These are phyloP conservation scores for Ochotona curzoniae DNA, from an alignment of 2,113 vertebrate species.

Conservation along the genomic window DNA sequence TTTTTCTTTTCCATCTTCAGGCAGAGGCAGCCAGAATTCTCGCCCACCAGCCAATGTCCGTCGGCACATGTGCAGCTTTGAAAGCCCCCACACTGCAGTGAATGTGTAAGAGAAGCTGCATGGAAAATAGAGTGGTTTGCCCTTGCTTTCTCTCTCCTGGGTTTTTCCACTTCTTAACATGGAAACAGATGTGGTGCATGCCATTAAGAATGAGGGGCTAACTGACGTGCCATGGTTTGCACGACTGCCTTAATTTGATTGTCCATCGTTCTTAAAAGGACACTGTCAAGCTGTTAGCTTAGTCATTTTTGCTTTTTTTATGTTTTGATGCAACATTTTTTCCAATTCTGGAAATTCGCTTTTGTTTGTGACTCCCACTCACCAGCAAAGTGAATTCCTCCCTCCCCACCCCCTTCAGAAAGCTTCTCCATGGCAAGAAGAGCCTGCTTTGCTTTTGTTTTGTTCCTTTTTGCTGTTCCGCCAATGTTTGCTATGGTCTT, in stretches of 20 bases:
- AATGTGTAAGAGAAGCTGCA: slow-evolving; percentile 92
- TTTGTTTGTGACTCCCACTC: slow-evolving; percentile 83
- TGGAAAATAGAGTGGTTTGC: slow-evolving; percentile 87
- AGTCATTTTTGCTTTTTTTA: slow-evolving; percentile 65
- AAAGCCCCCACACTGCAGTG: slow-evolving; percentile 90
- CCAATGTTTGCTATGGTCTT: slow-evolving; percentile 75
- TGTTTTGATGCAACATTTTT: slow-evolving; percentile 61
- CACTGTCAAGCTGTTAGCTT: slow-evolving; percentile 80
- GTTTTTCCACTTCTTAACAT: slow-evolving; percentile 84
- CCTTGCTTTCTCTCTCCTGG: slow-evolving; percentile 90
- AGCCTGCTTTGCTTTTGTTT: slow-evolving; percentile 65
- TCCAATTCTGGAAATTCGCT: slow-evolving; percentile 61
- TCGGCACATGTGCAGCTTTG: slow-evolving; percentile 91
- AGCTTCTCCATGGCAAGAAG: slow-evolving; percentile 74
- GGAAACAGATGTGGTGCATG: slow-evolving; percentile 88
- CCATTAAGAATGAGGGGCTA: slow-evolving; percentile 83
- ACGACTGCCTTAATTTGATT: slow-evolving; percentile 81
- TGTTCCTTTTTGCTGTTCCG: slow-evolving; percentile 81
- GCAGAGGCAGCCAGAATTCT: slow-evolving; percentile 92
- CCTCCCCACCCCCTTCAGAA: slow-evolving; percentile 57
- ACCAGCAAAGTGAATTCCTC: slow-evolving; percentile 68
- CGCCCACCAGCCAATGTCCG: slow-evolving; percentile 90
- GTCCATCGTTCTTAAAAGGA: slow-evolving; percentile 83
- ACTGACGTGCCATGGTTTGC: slow-evolving; percentile 81
- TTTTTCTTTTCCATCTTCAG: slow-evolving; percentile 92